Base-by-base conservation (phyloP, 2,797 vertebrate species). In the Tadarida brasiliensis region DNA sequence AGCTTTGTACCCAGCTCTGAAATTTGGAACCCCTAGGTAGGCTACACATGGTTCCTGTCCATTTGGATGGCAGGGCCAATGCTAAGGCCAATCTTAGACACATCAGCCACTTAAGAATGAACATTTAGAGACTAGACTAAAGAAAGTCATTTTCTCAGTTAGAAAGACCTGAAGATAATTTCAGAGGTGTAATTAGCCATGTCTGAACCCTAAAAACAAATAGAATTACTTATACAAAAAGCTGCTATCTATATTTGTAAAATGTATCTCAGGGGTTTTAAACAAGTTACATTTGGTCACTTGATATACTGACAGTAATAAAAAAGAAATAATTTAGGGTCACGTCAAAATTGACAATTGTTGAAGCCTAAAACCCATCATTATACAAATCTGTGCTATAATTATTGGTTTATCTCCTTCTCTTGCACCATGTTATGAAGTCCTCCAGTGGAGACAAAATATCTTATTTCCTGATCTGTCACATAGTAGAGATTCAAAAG, bases 271-370 rank as follows among this genome's bases (percentile, higher is more conserved):
- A 56, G 0, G 0, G 81, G 26, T 89, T 95, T 77, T 84, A 35
- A 92, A 1, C 70, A 89, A 71, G 11, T 76, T 87, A 26, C 2
- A 59, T 11, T 83, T 89, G 70, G 11, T 74, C 56, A 90, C 24
- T 88, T 95, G 51, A 78, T 59, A 90, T 56, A 76, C 17, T 80
- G 49, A 87, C 47, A 57, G 28, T 73, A 91, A 91, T 51, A 70
- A 92, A 33, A 78, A 57, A 67, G 17, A 86, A 7, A 85, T 35
- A 85, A 65, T 26, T 63, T 63, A 87, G 33, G 10, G 28, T 19
- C 63, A 95, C 88, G 26, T 90, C 44, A 96, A 88, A 90, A 94
- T 16, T 86, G 33, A 82, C 28, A 94, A 73, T 35, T 82, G 73
- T 83, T 95, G 39, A 94, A 74, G 33, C 24, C 8, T 87, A 80